Conservation (phyloP, 2,797 vertebrate genomes). For the Sciurus vulgaris region DNA sequence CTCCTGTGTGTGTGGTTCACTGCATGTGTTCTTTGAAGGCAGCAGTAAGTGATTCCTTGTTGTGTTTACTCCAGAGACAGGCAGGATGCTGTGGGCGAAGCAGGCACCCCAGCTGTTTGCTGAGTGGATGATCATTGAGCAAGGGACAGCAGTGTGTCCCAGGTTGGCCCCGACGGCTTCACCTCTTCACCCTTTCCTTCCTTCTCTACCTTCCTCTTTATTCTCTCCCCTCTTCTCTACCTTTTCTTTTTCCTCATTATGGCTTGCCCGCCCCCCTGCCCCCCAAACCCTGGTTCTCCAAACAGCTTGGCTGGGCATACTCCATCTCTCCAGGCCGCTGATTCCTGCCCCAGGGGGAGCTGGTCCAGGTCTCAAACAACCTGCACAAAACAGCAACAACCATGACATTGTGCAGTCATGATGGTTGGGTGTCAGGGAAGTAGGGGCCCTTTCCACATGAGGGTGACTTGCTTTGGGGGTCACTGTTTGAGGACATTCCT, state of each 20-base stretch:
- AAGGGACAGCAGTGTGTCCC: neutral
- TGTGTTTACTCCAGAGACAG: neutral
- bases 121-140: slow-evolving; percentile 5
- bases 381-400: neutral
- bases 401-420: neutral
- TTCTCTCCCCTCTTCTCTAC: neutral
- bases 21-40: slow-evolving; percentile 26
- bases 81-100: neutral
- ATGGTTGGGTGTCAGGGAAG: neutral
- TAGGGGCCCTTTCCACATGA: neutral
- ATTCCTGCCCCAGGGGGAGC: neutral
- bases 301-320: neutral
- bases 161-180: neutral
- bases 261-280: neutral
- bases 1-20: neutral
- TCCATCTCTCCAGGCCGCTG: neutral
- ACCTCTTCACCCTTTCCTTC: neutral
- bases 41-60: neutral
- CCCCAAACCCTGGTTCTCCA: neutral
- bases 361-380: neutral
- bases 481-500: neutral
- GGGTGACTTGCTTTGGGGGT: slow-evolving; percentile 8
- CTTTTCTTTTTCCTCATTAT: neutral
- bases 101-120: neutral
- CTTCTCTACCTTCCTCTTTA: neutral